phyloP scores from a whole-genome alignment of 2,888 invertebrate species.

The Physocephala rufipes region DNA sequence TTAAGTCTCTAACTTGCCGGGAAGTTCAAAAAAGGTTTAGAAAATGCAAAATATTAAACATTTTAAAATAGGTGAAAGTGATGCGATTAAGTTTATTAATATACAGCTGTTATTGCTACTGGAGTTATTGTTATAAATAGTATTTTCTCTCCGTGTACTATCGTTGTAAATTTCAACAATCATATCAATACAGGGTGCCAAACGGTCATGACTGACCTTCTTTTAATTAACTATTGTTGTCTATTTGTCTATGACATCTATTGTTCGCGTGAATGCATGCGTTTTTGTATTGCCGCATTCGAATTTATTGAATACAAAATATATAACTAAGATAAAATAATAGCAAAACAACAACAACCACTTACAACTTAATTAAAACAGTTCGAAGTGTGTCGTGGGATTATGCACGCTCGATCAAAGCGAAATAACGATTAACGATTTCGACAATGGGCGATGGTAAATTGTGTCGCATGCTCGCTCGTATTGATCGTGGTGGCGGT shows the following conservation, averaged over 20 bases:
- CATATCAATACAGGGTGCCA: too few relatives aligned
- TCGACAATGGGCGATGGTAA: not conserved
- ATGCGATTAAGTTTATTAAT: too few relatives aligned
- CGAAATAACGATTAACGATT: too few relatives aligned
- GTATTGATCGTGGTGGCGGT: not conserved
- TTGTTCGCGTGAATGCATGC: slow-evolving; percentile 5
- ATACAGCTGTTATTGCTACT: too few relatives aligned
- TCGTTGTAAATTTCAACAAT: not conserved
- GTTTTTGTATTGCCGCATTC: slow-evolving; percentile 11
- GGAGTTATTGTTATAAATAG: not conserved
- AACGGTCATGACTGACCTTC: not conserved
- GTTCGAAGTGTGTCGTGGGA: not conserved
- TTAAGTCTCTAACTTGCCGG: too few relatives aligned
- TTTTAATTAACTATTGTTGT: slow-evolving; percentile 27
- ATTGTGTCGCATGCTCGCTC: not conserved
- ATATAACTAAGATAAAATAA: not conserved
- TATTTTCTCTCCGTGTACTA: not conserved
- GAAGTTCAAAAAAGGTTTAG: too few relatives aligned
- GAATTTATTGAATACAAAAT: slow-evolving; percentile 10
- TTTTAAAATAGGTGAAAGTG: too few relatives aligned
- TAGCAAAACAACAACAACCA: not conserved
- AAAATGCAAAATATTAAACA: too few relatives aligned
- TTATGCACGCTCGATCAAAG: not conserved
- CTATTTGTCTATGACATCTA: not conserved
- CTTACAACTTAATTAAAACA: slow-evolving; percentile 14